Conservation (phyloP, 2,888 invertebrate genomes). For the Auanema sp. region DNA sequence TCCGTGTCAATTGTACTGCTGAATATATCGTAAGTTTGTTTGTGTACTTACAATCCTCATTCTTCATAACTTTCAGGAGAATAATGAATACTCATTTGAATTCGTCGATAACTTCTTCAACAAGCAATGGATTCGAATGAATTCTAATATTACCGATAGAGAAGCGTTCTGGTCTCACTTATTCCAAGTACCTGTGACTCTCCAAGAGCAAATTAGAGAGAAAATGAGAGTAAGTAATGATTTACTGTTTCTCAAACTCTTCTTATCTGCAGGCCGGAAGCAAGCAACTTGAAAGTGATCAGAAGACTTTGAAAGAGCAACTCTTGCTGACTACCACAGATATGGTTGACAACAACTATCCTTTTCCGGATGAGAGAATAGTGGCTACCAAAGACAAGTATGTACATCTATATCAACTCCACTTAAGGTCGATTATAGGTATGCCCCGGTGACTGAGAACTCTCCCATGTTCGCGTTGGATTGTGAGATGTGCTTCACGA, state of each 20-base stretch:
- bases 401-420: neutral
- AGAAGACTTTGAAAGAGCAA: conserved; percentile 21
- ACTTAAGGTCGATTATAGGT: conserved; percentile 26
- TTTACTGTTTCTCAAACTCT: neutral
- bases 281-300: neutral
- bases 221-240: conserved; percentile 14
- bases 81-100: conserved; percentile 26
- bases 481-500: conserved; percentile 68
- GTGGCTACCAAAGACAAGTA: conserved; percentile 26
- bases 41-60: too few relatives aligned
- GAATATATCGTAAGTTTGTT: conserved; percentile 43
- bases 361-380: conserved; percentile 23
- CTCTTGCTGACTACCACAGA: conserved; percentile 33
- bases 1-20: conserved; percentile 45
- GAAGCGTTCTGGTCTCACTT: conserved; percentile 47
- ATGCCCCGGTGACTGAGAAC: conserved; percentile 35
- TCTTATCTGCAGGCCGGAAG: neutral
- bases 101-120: conserved; percentile 48
- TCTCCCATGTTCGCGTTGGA: conserved; percentile 68
- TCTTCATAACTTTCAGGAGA: conserved; percentile 27
- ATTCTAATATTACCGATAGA: conserved; percentile 30
- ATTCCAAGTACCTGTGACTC: conserved; percentile 35
- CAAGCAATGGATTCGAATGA: conserved; percentile 35
- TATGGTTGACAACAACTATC: conserved; percentile 35
- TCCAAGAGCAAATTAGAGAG: conserved; percentile 41